These are phyloP conservation scores for Uropetala carovei DNA, from an alignment of 2,888 invertebrate genomes.

Conservation along the genomic window DNA sequence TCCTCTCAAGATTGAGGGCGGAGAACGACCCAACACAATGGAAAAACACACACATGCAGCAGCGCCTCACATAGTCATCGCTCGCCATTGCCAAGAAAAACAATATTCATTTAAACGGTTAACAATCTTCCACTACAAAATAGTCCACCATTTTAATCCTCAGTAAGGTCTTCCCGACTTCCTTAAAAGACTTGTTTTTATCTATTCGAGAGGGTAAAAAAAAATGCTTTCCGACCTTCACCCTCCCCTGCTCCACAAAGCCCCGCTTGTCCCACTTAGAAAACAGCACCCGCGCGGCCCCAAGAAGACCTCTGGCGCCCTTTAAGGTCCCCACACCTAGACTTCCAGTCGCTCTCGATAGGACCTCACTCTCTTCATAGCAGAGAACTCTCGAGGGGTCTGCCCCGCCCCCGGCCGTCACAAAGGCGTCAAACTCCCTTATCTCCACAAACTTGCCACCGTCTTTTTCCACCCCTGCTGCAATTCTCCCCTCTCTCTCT, in stretches of 20 bases:
- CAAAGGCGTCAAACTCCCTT: conserved; percentile 56
- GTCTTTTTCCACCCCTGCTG: conserved; percentile 8
- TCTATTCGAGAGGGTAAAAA: background rate
- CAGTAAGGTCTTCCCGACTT: background rate
- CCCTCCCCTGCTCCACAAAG: background rate
- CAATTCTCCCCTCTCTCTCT: background rate
- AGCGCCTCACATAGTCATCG: background rate
- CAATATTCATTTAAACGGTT: background rate
- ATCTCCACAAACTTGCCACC: conserved; percentile 52
- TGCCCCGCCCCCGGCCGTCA: conserved; percentile 27
- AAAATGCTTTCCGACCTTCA: background rate
- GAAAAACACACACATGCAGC: background rate
- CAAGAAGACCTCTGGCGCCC: conserved; percentile 12
- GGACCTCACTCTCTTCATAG: background rate
- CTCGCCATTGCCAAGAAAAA: background rate
- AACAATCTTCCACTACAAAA: background rate
- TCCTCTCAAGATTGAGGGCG: background rate
- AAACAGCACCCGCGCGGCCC: background rate
- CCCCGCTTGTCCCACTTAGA: conserved; percentile 5
- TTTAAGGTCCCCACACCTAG: background rate
- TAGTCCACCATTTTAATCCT: background rate
- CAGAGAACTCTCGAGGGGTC: background rate
- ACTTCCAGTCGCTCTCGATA: background rate
- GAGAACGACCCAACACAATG: too few relatives aligned
- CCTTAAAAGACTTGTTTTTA: background rate